Evolutionary conservation across 1,140 invertebrate species (phyloP), one percentile per base, ranked within the genome.

Genomic region (Telenomus remus): DNA sequence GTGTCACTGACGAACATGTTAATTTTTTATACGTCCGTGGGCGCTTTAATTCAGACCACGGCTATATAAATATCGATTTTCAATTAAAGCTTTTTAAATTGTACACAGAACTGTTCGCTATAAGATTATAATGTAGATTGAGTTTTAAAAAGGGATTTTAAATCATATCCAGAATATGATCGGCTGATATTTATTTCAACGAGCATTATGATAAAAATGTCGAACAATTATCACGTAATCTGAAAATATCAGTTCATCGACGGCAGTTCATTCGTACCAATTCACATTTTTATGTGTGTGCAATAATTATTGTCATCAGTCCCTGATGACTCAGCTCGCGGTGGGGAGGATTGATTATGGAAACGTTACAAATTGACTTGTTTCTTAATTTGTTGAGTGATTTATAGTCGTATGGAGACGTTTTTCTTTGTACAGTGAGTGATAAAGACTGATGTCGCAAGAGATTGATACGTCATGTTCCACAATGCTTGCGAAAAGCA

Each of bases 401-500:
- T 60, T 54, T 43, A 75, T 75, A 56, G 71, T 39, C 0, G 15
- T 16, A 50, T 56, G 37, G 46, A 64, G 50, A 49, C 50, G 15
- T 37, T 34, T 49, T 19, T 47, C 14, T 44, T 42, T 35, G 48
- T 44, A 72, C 53, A 61, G 47, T 53, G 37, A 37, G 46, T 47
- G 61, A 66, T 37, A 73, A 59, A 64, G 56, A 71, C 55, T 69
- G 63, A 64, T 69, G 55, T 33, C 11, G 49, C 42, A 27, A 27
- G 12, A 59, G 53, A 72, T 46, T 60, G 59, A 73, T 73, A 59
- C 55, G 50, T 56, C 56, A 55, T 73, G 72, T 71, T 63, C 65
- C 49, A 27, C 50, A 27, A 27, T n/a, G n/a, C n/a, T 39, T 39
- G 57, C 47, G 73, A 78, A 77, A 81, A 71, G 56, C 76, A 64